Base-by-base conservation (phyloP, 2,888 invertebrate genomes). In the Morinoia aosen region DNA sequence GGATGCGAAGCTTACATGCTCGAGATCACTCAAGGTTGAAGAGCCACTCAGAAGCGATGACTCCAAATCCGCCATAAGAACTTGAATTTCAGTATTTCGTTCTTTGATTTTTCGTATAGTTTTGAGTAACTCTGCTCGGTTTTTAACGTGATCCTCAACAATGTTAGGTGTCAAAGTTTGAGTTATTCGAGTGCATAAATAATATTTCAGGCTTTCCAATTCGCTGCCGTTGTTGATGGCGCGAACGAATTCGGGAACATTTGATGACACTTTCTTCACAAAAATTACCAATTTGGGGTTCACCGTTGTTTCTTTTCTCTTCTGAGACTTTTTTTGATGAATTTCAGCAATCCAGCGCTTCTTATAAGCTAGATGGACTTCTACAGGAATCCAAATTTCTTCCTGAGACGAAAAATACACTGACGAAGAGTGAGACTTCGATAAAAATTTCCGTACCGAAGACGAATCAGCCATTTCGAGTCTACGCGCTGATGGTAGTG, bases 51-150 rank as follows among this genome's bases (percentile, higher is more conserved):
- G 95, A 39, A 96, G 95, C 48, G 96, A 96, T 16, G 96, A 95
- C 39, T 96, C 96, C 33, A 96, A 96, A 40, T 96, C 96, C 14
- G 95, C 94, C 96, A 96, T 96, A 10, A 96, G 95, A 25, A 58
- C 95, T 48, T 96, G 88, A 25, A 96, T 95, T 8, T 96, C 95
- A 25, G 76, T 91, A 57, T 96, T 96, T 33, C 95, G 95, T n/a
- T 96, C 95, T 14, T 95, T 95, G 33, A 96, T 64, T 48, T 96
- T 91, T 16, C 91, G 88, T 39, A 95, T 91, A n/a, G 91, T 96
- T 33, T 96, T 96, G 10, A 96, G 95, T 19, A 96, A 90, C 76
- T 96, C 96, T 93, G 95, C 95, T 58, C 96, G 95, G 48, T 95
- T 95, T 88, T 95, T 96, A 58, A 96, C 95, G 33, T 96, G 91